Evolutionary conservation across 2,888 invertebrate species (phyloP).

Genomic region (Blastobasis lacticolella): DNA sequence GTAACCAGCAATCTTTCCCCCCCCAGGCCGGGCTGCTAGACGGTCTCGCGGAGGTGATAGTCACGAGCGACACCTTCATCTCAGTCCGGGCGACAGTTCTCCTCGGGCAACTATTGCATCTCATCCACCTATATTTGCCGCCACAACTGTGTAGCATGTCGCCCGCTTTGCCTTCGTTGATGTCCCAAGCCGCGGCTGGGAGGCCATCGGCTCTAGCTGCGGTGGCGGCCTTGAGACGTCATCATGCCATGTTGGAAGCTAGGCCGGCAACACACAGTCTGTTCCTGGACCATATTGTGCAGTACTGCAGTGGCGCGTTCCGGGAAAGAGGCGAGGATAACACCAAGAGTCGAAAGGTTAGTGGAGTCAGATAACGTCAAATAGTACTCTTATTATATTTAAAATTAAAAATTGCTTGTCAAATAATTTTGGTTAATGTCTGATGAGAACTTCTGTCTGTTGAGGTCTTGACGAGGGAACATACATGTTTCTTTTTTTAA

Average conservation of each 20-base stretch:
- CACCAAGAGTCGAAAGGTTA: conserved; percentile 41
- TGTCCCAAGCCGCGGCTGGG: conserved; percentile 86
- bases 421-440: no score
- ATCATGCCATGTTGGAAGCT: conserved; percentile 86
- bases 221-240: conserved; percentile 83
- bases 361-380: no score
- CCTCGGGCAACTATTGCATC: conserved; percentile 89
- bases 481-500: no score
- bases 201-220: conserved; percentile 88
- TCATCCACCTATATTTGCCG: conserved; percentile 90
- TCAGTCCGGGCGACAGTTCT: conserved; percentile 94
- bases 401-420: no score
- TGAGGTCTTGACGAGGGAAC: no score
- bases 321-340: conserved; percentile 41
- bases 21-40: conserved; percentile 84
- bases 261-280: conserved; percentile 88
- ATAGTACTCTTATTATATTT: no score
- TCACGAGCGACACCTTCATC: conserved; percentile 90
- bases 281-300: conserved; percentile 86
- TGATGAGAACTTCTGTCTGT: no score
- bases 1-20: not conserved
- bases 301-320: conserved; percentile 66
- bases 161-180: conserved; percentile 87
- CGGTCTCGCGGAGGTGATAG: conserved; percentile 93
- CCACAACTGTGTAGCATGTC: conserved; percentile 88